A percentile compares a stretch with the other conserved stretches of the same genome.
Evolutionary conservation across 2,797 vertebrate species (phyloP).

Genomic region (Pseudotriccus pelzelni): DNA sequence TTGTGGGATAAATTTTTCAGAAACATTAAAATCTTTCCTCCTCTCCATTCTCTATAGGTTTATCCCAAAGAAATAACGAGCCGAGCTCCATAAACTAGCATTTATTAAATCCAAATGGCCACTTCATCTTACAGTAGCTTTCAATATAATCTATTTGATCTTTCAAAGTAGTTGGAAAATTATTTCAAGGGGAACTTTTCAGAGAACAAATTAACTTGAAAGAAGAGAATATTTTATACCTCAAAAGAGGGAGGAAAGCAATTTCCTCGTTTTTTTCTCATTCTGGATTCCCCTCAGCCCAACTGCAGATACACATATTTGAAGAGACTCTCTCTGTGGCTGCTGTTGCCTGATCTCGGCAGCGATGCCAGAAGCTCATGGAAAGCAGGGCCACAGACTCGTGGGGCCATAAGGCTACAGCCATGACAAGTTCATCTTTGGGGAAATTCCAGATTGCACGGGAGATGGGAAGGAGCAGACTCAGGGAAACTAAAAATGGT

Average conservation of each 20-base stretch:
- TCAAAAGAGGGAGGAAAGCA: conserved; percentile 51
- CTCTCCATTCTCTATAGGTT: conserved; percentile 41
- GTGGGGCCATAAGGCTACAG: neutral
- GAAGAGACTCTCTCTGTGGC: neutral
- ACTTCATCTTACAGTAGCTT: conserved; percentile 47
- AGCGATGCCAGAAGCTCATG: neutral
- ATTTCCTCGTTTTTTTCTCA: conserved; percentile 19
- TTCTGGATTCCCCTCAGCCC: conserved; percentile 18
- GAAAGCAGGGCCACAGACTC: neutral
- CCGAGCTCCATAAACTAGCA: conserved; percentile 17
- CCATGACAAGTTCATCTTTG: neutral
- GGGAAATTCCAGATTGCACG: neutral
- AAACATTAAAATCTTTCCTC: conserved; percentile 38
- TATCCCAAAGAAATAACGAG: conserved; percentile 45
- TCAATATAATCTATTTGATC: conserved; percentile 57
- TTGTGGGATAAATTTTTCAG: conserved; percentile 14
- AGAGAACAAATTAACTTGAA: conserved; percentile 57
- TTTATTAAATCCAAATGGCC: conserved; percentile 57
- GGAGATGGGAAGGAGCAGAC: neutral
- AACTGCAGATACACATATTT: neutral
- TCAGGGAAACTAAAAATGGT: neutral
- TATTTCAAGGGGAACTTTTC: conserved; percentile 26
- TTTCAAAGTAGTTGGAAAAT: conserved; percentile 37
- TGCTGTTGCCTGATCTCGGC: neutral
- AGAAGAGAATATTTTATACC: conserved; percentile 33